A percentile compares a stretch with the other conserved stretches of the same genome.
Conservation (phyloP, 1,140 invertebrate genomes). For the Drosophila lacteicornis region DNA sequence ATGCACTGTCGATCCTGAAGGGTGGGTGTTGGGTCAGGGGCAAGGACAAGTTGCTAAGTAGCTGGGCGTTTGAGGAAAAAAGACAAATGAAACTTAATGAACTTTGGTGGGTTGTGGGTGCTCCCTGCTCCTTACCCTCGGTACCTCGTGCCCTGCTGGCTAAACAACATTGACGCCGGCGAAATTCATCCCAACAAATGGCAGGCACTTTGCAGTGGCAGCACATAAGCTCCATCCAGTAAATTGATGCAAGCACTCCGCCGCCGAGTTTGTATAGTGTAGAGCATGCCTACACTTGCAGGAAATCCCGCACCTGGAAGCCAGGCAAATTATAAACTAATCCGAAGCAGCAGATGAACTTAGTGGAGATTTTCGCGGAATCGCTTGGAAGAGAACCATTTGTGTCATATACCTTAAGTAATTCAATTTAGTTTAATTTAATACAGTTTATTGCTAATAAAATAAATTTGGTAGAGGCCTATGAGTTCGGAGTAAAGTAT, state of each 20-base stretch:
- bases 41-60: constrained; percentile 42
- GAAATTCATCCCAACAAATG: constrained; percentile 54
- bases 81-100: constrained; percentile 72
- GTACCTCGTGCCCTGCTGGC: neutral
- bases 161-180: constrained; percentile 60
- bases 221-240: constrained; percentile 65
- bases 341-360: no score
- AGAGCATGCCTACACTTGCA: constrained; percentile 11
- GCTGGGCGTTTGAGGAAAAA: constrained; percentile 36
- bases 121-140: neutral
- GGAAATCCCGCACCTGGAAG: neutral
- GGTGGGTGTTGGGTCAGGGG: neutral
- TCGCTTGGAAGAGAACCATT: no score
- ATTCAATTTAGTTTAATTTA: no score
- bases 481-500: no score
- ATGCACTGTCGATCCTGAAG: neutral
- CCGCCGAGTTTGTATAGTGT: constrained; percentile 1
- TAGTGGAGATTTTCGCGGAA: no score
- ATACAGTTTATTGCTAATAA: no score
- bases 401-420: no score
- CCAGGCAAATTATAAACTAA: no score
- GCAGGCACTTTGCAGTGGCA: constrained; percentile 59
- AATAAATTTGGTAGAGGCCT: no score
- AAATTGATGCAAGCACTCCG: constrained; percentile 70
- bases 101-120: constrained; percentile 30